Base-by-base conservation (phyloP, 2,888 invertebrate species). In the Chouioia cunea region DNA sequence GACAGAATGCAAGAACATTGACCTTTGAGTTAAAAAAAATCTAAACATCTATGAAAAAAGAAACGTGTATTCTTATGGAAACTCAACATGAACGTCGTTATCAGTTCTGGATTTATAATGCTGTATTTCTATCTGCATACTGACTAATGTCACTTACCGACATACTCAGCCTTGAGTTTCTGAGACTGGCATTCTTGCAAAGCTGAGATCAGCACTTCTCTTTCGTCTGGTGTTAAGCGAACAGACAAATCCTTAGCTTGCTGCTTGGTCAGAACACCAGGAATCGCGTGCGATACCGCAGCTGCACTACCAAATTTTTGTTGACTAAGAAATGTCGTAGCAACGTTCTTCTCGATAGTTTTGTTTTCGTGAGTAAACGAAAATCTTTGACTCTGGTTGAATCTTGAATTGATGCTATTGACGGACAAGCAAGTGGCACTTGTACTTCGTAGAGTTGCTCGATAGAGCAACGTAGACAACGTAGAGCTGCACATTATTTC, bases 141-240 rank as follows among this genome's bases (percentile, higher is more conserved):
- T 59, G 20, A 82, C 10, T 16, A 47, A 18, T n/a, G 23, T 15
- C 14, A 69, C 70, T 86, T 88, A 93, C 94, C 93, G 90, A 93
- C 93, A 81, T 91, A 94, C 80, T 91, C 91, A 71, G 93, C 92
- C 85, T 93, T 94, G 67, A 91, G 88, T 80, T 90, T 88, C 78
- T 91, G 91, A 0, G 94, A 93, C 80, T 93, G 91, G 81, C 90
- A 92, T 82, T 93, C 92, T 76, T 91, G 90, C 53, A 95, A 85
- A 1, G 94, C 93, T 56, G 86, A 85, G 70, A 91, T 88, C 57
- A 95, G 87, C 76, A 91, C 87, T 76, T 88, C 89, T 62, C 94
- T 88, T 82, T 95, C 94, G 62, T 92, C 92, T 63, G 90, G 89
- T 48, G 91, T 93, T 47, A 95, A 87, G 78, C 91, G 90, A 46